Conservation (phyloP, 2,797 vertebrate genomes). For the Rhinogobio ventralis region DNA sequence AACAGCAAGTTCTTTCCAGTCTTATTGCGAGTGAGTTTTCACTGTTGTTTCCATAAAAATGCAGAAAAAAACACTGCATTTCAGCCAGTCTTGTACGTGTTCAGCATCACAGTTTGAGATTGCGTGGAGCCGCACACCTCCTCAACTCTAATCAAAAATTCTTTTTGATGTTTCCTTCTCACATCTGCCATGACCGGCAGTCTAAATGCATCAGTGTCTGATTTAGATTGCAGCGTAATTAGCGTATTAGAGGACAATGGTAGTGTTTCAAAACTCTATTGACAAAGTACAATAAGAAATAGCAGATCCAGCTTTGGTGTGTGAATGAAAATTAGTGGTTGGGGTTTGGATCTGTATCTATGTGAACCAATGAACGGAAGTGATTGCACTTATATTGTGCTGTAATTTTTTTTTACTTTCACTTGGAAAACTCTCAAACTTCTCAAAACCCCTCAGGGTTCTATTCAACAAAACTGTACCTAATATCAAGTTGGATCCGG, state of each 20-base stretch:
- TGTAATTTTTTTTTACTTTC: neutral
- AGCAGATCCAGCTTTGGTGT: neutral
- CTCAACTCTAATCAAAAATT: neutral
- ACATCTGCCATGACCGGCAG: neutral
- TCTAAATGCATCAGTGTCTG: neutral
- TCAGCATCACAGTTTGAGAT: neutral
- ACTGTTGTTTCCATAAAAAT: neutral
- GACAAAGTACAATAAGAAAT: slow-evolving; percentile 23
- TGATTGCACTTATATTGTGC: neutral
- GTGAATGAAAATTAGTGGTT: slow-evolving; percentile 12
- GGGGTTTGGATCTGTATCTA: neutral
- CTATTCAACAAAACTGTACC: slow-evolving; percentile 10
- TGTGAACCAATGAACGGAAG: neutral
- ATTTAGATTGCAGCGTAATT: neutral
- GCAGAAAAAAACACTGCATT: neutral
- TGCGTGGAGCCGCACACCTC: neutral
- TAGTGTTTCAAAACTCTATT: neutral
- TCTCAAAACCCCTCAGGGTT: neutral
- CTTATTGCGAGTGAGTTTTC: neutral
- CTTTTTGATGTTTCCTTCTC: neutral
- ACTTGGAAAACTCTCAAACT: neutral
- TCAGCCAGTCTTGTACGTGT: neutral
- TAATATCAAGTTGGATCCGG: neutral
- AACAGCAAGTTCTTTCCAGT: neutral
- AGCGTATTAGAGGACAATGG: neutral